phyloP scores from a whole-genome alignment of 2,797 vertebrate genomes.

The Hydrolagus colliei region DNA sequence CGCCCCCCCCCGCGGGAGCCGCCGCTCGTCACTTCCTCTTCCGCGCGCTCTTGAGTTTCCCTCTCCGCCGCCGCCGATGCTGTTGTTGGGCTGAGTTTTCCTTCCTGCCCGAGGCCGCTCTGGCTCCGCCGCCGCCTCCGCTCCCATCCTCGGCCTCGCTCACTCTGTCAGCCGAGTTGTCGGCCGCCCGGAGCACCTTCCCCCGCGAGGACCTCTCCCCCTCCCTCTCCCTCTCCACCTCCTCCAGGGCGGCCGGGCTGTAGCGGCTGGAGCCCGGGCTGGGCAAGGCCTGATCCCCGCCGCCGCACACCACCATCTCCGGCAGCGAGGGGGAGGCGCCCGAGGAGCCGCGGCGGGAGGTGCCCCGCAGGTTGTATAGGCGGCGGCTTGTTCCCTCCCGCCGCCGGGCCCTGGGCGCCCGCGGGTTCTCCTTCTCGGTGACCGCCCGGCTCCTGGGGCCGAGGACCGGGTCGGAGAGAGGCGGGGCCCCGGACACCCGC shows the following conservation, averaged over 20 bases:
- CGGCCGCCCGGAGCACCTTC: neutral
- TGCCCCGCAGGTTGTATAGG: neutral
- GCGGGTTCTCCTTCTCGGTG: neutral
- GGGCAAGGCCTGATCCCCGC: too few relatives aligned
- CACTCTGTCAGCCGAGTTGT: too few relatives aligned
- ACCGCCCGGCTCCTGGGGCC: neutral
- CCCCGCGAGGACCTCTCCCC: neutral
- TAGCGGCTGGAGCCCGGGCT: too few relatives aligned
- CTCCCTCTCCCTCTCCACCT: too few relatives aligned
- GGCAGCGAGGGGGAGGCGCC: neutral
- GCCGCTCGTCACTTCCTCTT: constrained; percentile 17
- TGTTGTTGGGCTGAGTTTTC: constrained; percentile 33
- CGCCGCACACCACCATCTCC: neutral
- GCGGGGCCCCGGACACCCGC: neutral
- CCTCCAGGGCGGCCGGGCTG: too few relatives aligned
- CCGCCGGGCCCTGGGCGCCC: too few relatives aligned
- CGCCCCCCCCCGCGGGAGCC: constrained; percentile 14
- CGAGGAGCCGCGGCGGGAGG: accelerated
- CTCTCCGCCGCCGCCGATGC: constrained; percentile 21
- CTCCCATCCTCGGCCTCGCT: neutral
- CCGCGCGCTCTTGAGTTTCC: neutral
- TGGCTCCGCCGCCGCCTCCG: too few relatives aligned
- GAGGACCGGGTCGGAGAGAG: neutral
- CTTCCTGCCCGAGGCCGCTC: neutral
- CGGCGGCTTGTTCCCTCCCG: too few relatives aligned